Evolutionary conservation across 2,888 invertebrate species (phyloP).

Genomic region (Netelia fuscicornis): DNA sequence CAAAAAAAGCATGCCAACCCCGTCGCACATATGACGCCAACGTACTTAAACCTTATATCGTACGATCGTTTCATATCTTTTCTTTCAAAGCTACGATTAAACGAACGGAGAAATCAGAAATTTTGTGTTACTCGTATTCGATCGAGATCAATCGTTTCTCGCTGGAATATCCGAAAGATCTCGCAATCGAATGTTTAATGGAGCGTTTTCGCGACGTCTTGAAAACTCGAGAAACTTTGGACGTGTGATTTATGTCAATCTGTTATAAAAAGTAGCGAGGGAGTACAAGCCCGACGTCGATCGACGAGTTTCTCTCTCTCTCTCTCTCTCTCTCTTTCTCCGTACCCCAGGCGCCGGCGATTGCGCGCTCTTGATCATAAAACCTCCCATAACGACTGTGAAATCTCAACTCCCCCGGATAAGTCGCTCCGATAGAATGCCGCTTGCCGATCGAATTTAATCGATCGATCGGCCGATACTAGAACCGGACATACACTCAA

Average conservation of each 20-base stretch:
- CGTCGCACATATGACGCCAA: neutral
- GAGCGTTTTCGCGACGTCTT: neutral
- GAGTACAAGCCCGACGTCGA: constrained; percentile 3
- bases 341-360: constrained; percentile 65
- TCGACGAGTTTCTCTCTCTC: neutral
- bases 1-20: constrained; percentile 24
- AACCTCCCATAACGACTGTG: constrained; percentile 73
- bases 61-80: neutral
- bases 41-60: neutral
- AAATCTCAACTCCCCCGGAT: constrained; percentile 76
- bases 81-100: neutral
- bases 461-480: constrained; percentile 31
- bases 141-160: too few relatives aligned
- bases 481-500: neutral
- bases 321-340: neutral
- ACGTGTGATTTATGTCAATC: constrained; percentile 42
- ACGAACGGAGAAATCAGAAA: neutral
- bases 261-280: constrained; percentile 19
- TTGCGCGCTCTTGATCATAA: constrained; percentile 75
- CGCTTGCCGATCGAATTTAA: constrained; percentile 44
- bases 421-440: constrained; percentile 71
- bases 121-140: neutral
- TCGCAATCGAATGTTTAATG: neutral
- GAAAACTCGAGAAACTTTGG: neutral
- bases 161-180: too few relatives aligned